These are phyloP conservation scores for Lottia gigantea DNA, from an alignment of 2,888 invertebrate species.

Conservation along the genomic window DNA sequence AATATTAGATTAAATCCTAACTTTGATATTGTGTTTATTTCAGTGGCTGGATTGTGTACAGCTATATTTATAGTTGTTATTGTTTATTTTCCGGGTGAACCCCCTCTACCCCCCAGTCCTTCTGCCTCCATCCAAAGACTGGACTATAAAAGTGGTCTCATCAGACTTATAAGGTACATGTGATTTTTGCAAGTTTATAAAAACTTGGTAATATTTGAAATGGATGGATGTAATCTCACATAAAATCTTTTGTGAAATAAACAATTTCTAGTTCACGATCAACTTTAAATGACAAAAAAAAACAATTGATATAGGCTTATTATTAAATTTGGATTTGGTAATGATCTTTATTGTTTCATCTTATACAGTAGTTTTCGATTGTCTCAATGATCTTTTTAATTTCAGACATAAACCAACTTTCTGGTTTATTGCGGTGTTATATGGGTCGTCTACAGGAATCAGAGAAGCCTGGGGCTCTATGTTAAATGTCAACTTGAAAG, in stretches of 20 bases:
- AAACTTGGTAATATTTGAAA: too few relatives aligned
- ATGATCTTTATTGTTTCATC: too few relatives aligned
- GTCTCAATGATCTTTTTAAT: neutral
- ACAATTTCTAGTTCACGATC: neutral
- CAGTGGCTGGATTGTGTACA: constrained; percentile 38
- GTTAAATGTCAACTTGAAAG: constrained; percentile 55
- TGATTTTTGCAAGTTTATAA: too few relatives aligned
- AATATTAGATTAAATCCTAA: neutral
- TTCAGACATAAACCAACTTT: constrained; percentile 19
- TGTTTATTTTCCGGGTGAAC: constrained; percentile 54
- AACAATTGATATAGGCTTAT: too few relatives aligned
- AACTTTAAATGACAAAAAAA: too few relatives aligned
- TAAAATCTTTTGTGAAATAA: neutral
- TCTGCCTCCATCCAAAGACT: constrained; percentile 47
- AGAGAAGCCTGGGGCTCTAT: constrained; percentile 57
- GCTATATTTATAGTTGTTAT: constrained; percentile 40
- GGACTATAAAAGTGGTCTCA: constrained; percentile 44
- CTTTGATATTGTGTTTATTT: neutral
- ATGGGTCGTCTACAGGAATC: constrained; percentile 48
- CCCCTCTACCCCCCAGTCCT: constrained; percentile 53
- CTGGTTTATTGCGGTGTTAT: constrained; percentile 53
- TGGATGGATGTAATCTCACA: neutral
- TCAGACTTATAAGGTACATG: constrained; percentile 36
- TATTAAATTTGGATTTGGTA: too few relatives aligned
- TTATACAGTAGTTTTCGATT: too few relatives aligned